A percentile compares a stretch with the other conserved stretches of the same genome.
These are phyloP conservation scores for Protonibea diacanthus DNA, from an alignment of 2,797 vertebrate species.

Conservation along the genomic window DNA sequence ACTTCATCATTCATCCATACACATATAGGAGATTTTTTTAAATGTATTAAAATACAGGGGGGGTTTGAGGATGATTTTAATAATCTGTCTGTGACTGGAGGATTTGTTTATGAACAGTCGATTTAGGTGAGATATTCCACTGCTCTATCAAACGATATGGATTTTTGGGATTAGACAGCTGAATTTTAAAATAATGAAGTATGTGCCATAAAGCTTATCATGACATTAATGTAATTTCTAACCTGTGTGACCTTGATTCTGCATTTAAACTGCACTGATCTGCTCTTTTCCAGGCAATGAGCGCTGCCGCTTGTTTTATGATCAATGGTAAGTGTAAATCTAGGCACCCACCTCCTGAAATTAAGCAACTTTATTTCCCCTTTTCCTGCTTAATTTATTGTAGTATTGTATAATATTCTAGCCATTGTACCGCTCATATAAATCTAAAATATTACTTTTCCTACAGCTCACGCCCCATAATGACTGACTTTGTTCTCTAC, in stretches of 20 bases:
- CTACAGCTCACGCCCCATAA: neutral
- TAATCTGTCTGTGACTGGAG: constrained; percentile 56
- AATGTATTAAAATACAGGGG: constrained; percentile 26
- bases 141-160: constrained; percentile 49
- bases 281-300: constrained; percentile 93
- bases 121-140: constrained; percentile 44
- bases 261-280: constrained; percentile 31
- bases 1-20: constrained; percentile 11
- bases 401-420: neutral
- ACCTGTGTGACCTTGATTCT: constrained; percentile 51
- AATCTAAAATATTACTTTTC: constrained; percentile 1
- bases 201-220: constrained; percentile 30
- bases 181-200: constrained; percentile 70
- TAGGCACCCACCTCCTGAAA: too few relatives aligned
- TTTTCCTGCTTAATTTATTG: neutral
- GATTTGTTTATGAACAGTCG: constrained; percentile 50
- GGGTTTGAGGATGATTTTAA: constrained; percentile 34
- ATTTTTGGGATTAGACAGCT: constrained; percentile 63
- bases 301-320: constrained; percentile 98
- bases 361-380: neutral
- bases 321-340: constrained; percentile 90
- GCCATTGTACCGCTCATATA: neutral
- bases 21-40: constrained; percentile 5
- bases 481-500: neutral
- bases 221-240: constrained; percentile 54